Percentiles rank a stretch among this genome's conserved stretches.
These are phyloP conservation scores for Megalopta genalis DNA, from an alignment of 1,140 invertebrate species.

Conservation along the genomic window DNA sequence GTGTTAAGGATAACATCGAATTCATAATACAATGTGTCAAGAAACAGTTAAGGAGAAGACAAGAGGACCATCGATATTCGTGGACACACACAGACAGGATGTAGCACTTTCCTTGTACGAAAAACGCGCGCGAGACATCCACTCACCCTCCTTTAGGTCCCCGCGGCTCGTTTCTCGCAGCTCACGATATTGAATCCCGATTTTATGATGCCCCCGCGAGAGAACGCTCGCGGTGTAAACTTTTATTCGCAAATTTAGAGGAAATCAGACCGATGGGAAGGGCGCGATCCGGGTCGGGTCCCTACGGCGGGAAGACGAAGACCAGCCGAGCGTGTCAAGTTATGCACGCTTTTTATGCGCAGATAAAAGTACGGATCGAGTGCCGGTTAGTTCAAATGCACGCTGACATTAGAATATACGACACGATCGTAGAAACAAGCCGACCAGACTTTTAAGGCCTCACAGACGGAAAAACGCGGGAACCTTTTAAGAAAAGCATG, in stretches of 20 bases:
- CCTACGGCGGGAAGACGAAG: conserved; percentile 25
- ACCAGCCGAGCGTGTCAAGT: conserved; percentile 38
- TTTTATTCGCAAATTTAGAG: conserved; percentile 72
- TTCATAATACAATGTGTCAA: too few species aligned
- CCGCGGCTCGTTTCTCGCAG: background rate
- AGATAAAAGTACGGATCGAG: conserved; percentile 54
- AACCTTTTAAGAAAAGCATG: background rate
- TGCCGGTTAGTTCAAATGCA: conserved; percentile 45
- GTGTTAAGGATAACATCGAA: too few species aligned
- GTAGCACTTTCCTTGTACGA: background rate
- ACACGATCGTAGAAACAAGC: background rate
- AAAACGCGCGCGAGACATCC: background rate
- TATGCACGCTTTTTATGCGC: conserved; percentile 47
- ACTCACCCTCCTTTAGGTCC: background rate
- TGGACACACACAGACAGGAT: background rate
- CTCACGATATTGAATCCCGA: conserved; percentile 71
- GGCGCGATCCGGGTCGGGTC: background rate
- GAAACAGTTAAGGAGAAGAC: background rate
- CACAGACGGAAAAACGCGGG: background rate
- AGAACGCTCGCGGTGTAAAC: conserved; percentile 66
- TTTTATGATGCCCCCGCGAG: conserved; percentile 67
- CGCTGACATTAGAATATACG: conserved; percentile 11
- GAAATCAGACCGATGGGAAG: conserved; percentile 65
- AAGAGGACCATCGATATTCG: too few species aligned
- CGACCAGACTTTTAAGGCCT: background rate